Evolutionary conservation across 2,888 invertebrate genomes (phyloP), one percentile per base, ranked within the genome.

Genomic region (Ellobium chinense): DNA sequence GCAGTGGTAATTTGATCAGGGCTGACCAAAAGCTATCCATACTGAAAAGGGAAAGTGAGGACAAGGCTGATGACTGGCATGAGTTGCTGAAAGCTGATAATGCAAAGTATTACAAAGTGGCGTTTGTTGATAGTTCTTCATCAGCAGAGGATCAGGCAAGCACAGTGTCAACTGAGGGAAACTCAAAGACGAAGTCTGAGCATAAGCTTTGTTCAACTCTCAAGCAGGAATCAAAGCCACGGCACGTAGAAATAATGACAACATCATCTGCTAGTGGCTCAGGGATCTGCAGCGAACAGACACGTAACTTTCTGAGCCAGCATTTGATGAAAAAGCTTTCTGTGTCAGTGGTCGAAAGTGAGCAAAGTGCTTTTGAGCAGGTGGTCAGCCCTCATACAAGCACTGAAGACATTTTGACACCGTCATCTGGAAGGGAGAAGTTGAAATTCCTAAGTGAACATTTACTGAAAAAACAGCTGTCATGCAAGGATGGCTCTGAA

Each of bases 121-220:
- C 75, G 1, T 75, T 39, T 63, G 63, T 65, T 24, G 75, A 75
- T 14, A 65, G 63, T 54, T 65, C 63, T 7, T 75, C 75, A 24
- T 73, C 73, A 27, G 36, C 60, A 56, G 63, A 63, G 46, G 65
- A 75, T 24, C 34, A 62, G 18, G 24, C 73, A 24, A 18, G 29
- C 18, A 37, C n/a, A n/a, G n/a, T n/a, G n/a, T n/a, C 14, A n/a
- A n/a, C 14, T 18, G n/a, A n/a, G n/a, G n/a, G n/a, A n/a, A n/a
- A n/a, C n/a, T n/a, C n/a, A n/a, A n/a, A n/a, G n/a, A n/a, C n/a
- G n/a, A n/a, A n/a, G n/a, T n/a, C n/a, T n/a, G n/a, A n/a, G n/a
- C n/a, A n/a, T n/a, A n/a, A n/a, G n/a, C n/a, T n/a, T n/a, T n/a
- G n/a, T n/a, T n/a, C n/a, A n/a, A n/a, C n/a, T n/a, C n/a, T n/a